Evolutionary conservation across 2,888 invertebrate genomes (phyloP).

Genomic region (Villa cingulata): DNA sequence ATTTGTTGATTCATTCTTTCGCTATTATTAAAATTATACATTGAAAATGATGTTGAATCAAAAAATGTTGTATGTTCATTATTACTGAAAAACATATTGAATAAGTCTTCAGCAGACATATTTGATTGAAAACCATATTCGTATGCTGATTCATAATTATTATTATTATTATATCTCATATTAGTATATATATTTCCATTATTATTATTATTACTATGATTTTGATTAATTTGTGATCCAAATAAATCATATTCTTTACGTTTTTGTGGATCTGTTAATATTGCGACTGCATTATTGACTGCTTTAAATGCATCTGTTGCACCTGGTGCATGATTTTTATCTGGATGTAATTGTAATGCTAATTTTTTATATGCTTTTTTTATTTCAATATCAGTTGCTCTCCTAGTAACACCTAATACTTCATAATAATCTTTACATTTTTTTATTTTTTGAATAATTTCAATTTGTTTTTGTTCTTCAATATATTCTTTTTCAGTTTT

Average conservation of each 20-base stretch:
- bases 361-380: slow-evolving; percentile 60
- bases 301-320: slow-evolving; percentile 72
- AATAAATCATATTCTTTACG: slow-evolving; percentile 60
- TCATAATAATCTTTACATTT: slow-evolving; percentile 67
- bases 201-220: not conserved
- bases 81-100: slow-evolving; percentile 96
- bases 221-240: slow-evolving; percentile 30
- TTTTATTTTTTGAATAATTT: slow-evolving; percentile 45
- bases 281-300: slow-evolving; percentile 68
- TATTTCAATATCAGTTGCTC: slow-evolving; percentile 51
- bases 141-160: slow-evolving; percentile 41
- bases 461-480: slow-evolving; percentile 49
- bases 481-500: too few relatives aligned
- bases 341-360: slow-evolving; percentile 69
- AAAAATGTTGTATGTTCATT: too few relatives aligned
- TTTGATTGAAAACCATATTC: slow-evolving; percentile 81
- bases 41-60: slow-evolving; percentile 23
- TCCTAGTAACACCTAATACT: slow-evolving; percentile 52
- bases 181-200: slow-evolving; percentile 1
- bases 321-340: slow-evolving; percentile 71
- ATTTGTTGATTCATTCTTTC: slow-evolving; percentile 24
- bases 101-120: slow-evolving; percentile 88
- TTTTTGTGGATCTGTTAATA: slow-evolving; percentile 58
- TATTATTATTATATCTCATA: slow-evolving; percentile 1
- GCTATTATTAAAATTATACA: slow-evolving; percentile 17